phyloP scores from a whole-genome alignment of 1,140 invertebrate species.

The Cardiocondyla obscurior region DNA sequence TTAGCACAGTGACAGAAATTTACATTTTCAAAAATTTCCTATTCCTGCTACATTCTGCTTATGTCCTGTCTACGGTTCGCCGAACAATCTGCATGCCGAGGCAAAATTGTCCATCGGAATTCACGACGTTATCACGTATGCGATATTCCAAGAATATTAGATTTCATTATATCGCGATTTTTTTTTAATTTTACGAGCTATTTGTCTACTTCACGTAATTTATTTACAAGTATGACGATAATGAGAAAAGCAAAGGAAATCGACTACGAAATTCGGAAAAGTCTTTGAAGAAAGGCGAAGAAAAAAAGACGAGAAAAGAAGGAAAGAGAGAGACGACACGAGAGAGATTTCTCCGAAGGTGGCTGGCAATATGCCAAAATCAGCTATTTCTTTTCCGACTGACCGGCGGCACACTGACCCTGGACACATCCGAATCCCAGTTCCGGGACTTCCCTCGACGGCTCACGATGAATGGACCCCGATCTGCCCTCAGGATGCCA shows the following conservation, averaged over 20 bases:
- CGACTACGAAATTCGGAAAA: neutral
- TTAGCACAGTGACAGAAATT: neutral
- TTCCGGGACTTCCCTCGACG: slow-evolving; percentile 28
- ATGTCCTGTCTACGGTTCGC: slow-evolving; percentile 2
- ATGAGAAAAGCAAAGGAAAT: neutral
- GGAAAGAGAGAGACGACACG: neutral
- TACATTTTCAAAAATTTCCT: slow-evolving; percentile 29
- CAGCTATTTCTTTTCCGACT: slow-evolving; percentile 65
- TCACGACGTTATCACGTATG: neutral
- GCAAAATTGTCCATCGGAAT: neutral
- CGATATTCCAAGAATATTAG: slow-evolving; percentile 39
- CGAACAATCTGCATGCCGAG: neutral
- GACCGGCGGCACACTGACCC: slow-evolving; percentile 62
- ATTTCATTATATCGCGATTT: neutral
- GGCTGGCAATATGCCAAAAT: slow-evolving; percentile 65
- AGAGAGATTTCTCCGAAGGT: slow-evolving; percentile 62
- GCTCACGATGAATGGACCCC: slow-evolving; percentile 41
- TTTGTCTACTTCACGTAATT: neutral
- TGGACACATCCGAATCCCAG: slow-evolving; percentile 41
- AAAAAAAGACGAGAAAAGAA: too few relatives aligned
- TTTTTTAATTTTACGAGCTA: neutral
- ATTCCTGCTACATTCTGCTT: neutral
- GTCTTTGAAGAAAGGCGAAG: neutral
- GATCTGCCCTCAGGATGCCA: slow-evolving; percentile 10
- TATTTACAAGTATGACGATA: neutral